Base-by-base conservation (phyloP, 2,888 invertebrate species). In the Dilophus febrilis region DNA sequence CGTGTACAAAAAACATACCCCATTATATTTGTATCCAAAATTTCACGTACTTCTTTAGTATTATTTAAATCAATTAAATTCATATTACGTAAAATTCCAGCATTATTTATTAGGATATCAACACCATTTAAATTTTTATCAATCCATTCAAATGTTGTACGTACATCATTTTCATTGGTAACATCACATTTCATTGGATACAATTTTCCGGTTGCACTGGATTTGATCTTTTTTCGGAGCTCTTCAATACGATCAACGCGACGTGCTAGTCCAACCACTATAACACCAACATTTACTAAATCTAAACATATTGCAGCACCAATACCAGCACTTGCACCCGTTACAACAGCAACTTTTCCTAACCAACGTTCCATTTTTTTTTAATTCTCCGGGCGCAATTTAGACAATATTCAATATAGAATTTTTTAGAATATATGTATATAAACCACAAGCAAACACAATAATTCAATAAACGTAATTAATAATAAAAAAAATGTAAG, bases 81-180 rank as follows among this genome's bases (percentile, higher is more conserved):
- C 35, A 18, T 34, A 6, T 28, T 28, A 18, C 27, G 13, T 3
- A 35, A 28, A 1, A 66, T 50, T 3, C 68, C 74, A 3, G 74
- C 74, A 49, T 71, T 72, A 50, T 75, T 75, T 3, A 76, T 53
- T 40, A 73, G 57, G 4, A 76, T 61, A 49, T 72, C 68, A 22
- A 71, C 59, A 8, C 67, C 66, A 1, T 72, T 72, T 3, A 68
- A 48, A 2, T 62, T 54, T n/a, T 58, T 45, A 14, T 68, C 62
- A 34, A 70, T 64, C 56, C 58, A 59, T 27, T 60, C 53, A 52
- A 75, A 75, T 29, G 69, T 65, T 11, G 54, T 52, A 32, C 66
- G 49, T 18, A 77, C 67, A 0, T 72, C 68, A 0, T 64, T 58
- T 45, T 68, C 68, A 31, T 63, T 62, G 7, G 58, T 54, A 7